Evolutionary conservation across 2,888 invertebrate genomes (phyloP), one percentile per base, ranked within the genome.

Genomic region (Chrysodeixis includens): DNA sequence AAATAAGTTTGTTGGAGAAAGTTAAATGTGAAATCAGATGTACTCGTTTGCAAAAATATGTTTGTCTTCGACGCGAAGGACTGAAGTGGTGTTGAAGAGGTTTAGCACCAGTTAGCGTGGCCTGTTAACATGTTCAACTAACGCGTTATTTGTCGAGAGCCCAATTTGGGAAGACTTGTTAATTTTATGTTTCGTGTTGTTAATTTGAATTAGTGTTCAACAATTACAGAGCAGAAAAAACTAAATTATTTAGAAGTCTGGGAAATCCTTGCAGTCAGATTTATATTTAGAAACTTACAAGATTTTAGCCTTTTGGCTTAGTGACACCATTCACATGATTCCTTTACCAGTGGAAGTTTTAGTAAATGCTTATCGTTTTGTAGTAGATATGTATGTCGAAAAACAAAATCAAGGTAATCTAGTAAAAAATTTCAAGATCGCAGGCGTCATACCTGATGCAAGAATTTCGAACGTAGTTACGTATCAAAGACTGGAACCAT

Each of bases 11-110:
- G 81, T 46, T 60, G 85, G 90, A 87, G 92, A 92, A 92, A 92
- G 92, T 90, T 69, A 81, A 89, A 90, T 88, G 90, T 90, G 90
- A 91, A 92, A 91, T 90, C 88, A 66, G 46, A 64, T 86, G 84
- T 83, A 84, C 76, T 82, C 79, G 80, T 76, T 82, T 82, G 83
- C 81, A 83, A 82, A 80, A 78, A 69, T 74, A 76, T 74, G 75
- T 79, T 82, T 78, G 72, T 69, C 65, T 75, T 63, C 20, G 44
- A 56, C 18, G 65, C 62, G 66, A 78, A 83, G 81, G 82, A 81
- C 77, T 46, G 67, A 9, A 20, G 46, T 30, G 26, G 20, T 60
- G 16, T 46, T 66, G 40, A 58, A 61, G 44, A 63, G 56, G 65
- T 57, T 55, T 30, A 62, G 55, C 65, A 56, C 40, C 40, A n/a